Percentiles rank a stretch among this genome's conserved stretches.
Conservation (phyloP, 2,888 invertebrate species). For the Volucella zonaria region DNA sequence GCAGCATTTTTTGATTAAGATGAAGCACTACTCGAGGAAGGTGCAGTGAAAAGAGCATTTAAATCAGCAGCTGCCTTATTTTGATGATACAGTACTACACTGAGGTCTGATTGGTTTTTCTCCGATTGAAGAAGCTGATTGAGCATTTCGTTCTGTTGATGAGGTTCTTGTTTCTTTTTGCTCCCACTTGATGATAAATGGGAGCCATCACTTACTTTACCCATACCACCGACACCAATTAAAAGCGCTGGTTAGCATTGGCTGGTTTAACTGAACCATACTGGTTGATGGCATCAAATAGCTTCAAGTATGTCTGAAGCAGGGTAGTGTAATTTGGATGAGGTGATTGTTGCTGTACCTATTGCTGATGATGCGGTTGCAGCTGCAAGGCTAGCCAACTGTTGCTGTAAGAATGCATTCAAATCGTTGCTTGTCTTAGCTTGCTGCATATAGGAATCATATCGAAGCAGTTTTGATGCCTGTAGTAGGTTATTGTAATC, state of each 20-base stretch:
- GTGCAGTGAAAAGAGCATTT: too few species aligned
- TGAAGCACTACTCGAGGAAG: too few species aligned
- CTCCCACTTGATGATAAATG: too few species aligned
- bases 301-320: constrained; percentile 81
- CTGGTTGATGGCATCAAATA: constrained; percentile 80
- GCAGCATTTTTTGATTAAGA: too few species aligned
- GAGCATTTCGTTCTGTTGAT: too few species aligned
- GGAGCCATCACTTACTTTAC: constrained; percentile 59
- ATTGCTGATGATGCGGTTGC: constrained; percentile 78
- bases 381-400: constrained; percentile 80
- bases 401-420: constrained; percentile 81
- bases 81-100: too few species aligned
- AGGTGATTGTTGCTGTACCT: constrained; percentile 76
- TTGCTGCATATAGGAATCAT: constrained; percentile 81
- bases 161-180: too few species aligned
- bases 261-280: constrained; percentile 77
- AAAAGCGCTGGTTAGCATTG: constrained; percentile 79
- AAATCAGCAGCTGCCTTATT: too few species aligned
- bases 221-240: constrained; percentile 76
- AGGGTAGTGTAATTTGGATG: too few species aligned
- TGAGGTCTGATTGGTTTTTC: too few species aligned
- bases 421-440: constrained; percentile 80
- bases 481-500: constrained; percentile 82
- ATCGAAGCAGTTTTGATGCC: constrained; percentile 81
- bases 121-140: too few species aligned